phyloP scores from a whole-genome alignment of 1,140 invertebrate species.

The Drosophila micromelanica region DNA sequence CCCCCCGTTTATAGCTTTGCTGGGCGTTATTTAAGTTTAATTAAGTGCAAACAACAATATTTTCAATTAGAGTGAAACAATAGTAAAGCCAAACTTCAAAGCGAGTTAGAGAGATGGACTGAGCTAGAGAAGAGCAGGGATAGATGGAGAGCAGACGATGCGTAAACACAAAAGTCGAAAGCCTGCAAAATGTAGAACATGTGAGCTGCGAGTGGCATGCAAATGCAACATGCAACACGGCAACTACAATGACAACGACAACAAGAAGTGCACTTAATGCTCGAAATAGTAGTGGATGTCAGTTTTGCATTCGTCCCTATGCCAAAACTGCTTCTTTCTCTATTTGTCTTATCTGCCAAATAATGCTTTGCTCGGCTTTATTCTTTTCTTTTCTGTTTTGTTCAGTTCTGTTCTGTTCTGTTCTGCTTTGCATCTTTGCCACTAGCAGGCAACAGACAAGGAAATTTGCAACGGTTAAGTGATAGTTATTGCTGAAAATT shows the following conservation, averaged over 20 bases:
- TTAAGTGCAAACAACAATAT: constrained; percentile 79
- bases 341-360: constrained; percentile 49
- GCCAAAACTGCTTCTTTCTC: constrained; percentile 24
- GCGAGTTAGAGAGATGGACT: background rate
- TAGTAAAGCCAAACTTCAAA: constrained; percentile 23
- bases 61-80: constrained; percentile 71
- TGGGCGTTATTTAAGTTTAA: constrained; percentile 61
- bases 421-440: background rate
- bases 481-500: constrained; percentile 26
- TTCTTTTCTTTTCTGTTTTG: constrained; percentile 6
- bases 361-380: constrained; percentile 25
- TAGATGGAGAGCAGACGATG: constrained; percentile 32
- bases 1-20: constrained; percentile 21
- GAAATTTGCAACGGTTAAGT: constrained; percentile 24
- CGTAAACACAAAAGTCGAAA: constrained; percentile 58
- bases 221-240: constrained; percentile 60
- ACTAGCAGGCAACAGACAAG: background rate
- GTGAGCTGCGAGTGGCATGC: constrained; percentile 75
- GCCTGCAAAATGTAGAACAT: constrained; percentile 46
- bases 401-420: constrained; percentile 1
- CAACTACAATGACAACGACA: constrained; percentile 21
- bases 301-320: constrained; percentile 50
- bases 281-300: constrained; percentile 54
- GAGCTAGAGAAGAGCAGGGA: constrained; percentile 15
- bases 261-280: constrained; percentile 64